A percentile compares a stretch with the other conserved stretches of the same genome.
Conservation (phyloP, 2,113 vertebrate genomes). For the Petaurus breviceps region DNA sequence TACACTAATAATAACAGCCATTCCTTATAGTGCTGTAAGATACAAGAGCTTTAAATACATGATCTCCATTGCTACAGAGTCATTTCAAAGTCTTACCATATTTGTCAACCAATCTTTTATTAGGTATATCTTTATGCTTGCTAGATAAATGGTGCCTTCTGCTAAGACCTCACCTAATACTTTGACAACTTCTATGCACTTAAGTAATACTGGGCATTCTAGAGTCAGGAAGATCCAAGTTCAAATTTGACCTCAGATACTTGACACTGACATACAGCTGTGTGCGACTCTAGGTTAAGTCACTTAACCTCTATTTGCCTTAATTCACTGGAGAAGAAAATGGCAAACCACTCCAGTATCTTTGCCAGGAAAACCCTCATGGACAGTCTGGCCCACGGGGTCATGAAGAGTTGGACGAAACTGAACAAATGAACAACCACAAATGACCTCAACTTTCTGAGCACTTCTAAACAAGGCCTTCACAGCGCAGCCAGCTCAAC, state of each 20-base stretch:
- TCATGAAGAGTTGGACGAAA: not conserved
- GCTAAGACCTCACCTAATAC: not conserved
- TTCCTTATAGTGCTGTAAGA: not conserved
- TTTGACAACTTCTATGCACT: not conserved
- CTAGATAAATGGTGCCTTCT: too few species aligned
- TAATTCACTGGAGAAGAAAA: not conserved
- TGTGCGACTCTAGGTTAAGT: too few species aligned
- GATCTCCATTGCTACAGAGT: not conserved
- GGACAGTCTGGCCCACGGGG: not conserved
- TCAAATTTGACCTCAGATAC: not conserved
- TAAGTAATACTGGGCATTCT: not conserved
- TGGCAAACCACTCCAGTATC: not conserved
- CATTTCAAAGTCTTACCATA: not conserved
- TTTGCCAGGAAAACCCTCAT: not conserved
- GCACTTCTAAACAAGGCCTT: not conserved
- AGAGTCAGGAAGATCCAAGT: not conserved
- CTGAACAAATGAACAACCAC: not conserved
- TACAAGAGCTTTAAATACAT: not conserved
- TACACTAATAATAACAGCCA: not conserved
- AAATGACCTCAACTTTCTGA: not conserved
- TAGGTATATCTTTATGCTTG: not conserved
- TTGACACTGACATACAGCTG: not conserved
- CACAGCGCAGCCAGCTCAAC: not conserved
- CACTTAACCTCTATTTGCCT: not conserved
- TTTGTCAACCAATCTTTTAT: not conserved